Base-by-base conservation (phyloP, 2,113 vertebrate species). In the Paraplagusia blochii region DNA sequence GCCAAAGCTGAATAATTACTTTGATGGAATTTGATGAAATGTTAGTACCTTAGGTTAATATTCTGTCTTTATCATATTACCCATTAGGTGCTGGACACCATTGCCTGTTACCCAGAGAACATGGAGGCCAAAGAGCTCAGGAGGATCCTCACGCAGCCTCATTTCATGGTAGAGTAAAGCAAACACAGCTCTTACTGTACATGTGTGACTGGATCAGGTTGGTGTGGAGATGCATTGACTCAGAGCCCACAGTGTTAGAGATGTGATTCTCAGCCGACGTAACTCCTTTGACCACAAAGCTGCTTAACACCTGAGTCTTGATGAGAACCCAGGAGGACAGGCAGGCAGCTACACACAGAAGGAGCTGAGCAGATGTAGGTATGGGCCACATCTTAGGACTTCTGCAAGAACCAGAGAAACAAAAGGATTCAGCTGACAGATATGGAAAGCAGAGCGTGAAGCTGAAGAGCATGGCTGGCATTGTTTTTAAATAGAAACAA, bases 131-230 rank as follows among this genome's bases (percentile, higher is more conserved):
- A 96, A 79, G 95, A 98, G 83, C 92, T 98, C 69, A 92, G 95
- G 76, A 92, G 94, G 90, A 95, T 98, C 90, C 93, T 98, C 88
- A 98, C 95, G 82, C 95, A 96, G 90, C 95, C 95, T 83, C 95
- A 98, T 92, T 97, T 98, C 88, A 97, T 98, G 95, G 95, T 96
- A 83, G 22, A 29, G 22, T 4, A 29, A 29, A 29, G 22, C 22
- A 29, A 29, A 29, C 22, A 4, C 22, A 29, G 22, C 22, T 29
- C 22, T 29, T 29, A 29, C 22, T 29, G 22, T 29, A 29, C 22
- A 29, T n/a, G 8, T 35, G 10, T n/a, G 1, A 18, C 1, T 6
- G 15, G 7, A 4, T 14, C 10, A 4, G 14, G 11, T 14, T 12
- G 51, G 12, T 34, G n/a, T 4, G 13, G 3, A 29, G 22, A 29